These are phyloP conservation scores for Ciconia maguari DNA, from an alignment of 2,113 vertebrate genomes.

Conservation along the genomic window DNA sequence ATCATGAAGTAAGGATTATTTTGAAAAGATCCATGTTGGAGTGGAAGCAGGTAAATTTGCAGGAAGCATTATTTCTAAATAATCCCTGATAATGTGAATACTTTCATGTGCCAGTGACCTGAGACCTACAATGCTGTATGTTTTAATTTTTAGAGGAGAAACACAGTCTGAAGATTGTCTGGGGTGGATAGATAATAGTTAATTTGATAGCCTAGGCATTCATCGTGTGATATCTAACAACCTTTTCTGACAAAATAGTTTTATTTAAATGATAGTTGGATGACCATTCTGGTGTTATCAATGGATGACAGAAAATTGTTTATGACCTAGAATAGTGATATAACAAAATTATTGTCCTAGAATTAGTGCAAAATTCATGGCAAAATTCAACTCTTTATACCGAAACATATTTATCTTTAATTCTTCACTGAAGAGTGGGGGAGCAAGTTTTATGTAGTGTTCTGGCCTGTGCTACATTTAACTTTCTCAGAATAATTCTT, in stretches of 20 bases:
- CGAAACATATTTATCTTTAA: background rate
- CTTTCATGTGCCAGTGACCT: background rate
- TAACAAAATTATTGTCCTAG: background rate
- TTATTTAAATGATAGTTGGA: background rate
- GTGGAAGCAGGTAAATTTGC: background rate
- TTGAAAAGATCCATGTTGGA: background rate
- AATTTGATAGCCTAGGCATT: background rate
- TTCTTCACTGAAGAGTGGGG: background rate
- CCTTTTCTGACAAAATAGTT: background rate
- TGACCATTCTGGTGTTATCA: background rate
- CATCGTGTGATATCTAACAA: background rate
- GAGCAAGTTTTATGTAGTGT: background rate
- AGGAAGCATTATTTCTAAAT: background rate
- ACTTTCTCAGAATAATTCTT: background rate
- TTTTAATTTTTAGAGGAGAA: background rate
- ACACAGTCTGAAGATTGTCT: background rate
- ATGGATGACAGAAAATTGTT: background rate
- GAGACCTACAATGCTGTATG: background rate
- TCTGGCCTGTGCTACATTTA: background rate
- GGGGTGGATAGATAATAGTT: background rate
- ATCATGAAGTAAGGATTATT: background rate
- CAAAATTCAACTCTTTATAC: background rate
- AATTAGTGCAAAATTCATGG: background rate
- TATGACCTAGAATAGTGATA: background rate
- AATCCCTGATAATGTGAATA: background rate